Evolutionary conservation across 2,797 vertebrate species (phyloP), one percentile per base, ranked within the genome.

Genomic region (Crypturellus tataupa): DNA sequence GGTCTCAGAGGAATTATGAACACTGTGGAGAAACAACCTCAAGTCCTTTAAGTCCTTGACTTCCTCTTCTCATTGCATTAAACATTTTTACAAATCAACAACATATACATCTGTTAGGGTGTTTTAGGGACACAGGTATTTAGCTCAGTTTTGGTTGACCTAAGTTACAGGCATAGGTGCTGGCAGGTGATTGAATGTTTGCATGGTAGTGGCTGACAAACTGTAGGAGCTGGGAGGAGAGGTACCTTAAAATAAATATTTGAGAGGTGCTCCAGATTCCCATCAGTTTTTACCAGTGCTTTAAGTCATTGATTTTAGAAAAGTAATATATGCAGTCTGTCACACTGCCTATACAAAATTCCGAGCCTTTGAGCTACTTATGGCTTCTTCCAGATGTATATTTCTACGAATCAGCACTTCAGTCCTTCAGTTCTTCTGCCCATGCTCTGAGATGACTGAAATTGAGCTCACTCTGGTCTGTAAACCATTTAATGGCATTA

Each of bases 401-500:
- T 58, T 80, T 65, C 58, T 62, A 19, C 12, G 35, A 88, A 67
- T 67, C 42, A 72, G 2, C 27, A 75, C 39, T 94, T 7, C 21
- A 19, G 11, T 39, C 29, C 42, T n/a, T 33, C 14, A 64, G 29
- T 20, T 67, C 21, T 37, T 85, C 47, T 82, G 37, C 18, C n/a
- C 8, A 2, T 89, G n/a, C 3, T 63, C 33, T 81, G 46, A 63
- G 13, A 72, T 46, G 12, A 37, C 37, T 91, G 58, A 93, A 93
- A 91, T 71, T 71, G 46, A 84, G 44, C 44, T 73, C 44, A 25
- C 3, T 87, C 5, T 60, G 77, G 10, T 51, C 70, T 81, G 37
- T 82, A 88, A 89, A 68, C 35, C 21, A 82, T 94, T 90, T 82
- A 85, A 56, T 23, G 59, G 18, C 20, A 70, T 77, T 80, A 85